These are phyloP conservation scores for Paedocypris micromegethes DNA, from an alignment of 2,797 vertebrate genomes.

Conservation along the genomic window DNA sequence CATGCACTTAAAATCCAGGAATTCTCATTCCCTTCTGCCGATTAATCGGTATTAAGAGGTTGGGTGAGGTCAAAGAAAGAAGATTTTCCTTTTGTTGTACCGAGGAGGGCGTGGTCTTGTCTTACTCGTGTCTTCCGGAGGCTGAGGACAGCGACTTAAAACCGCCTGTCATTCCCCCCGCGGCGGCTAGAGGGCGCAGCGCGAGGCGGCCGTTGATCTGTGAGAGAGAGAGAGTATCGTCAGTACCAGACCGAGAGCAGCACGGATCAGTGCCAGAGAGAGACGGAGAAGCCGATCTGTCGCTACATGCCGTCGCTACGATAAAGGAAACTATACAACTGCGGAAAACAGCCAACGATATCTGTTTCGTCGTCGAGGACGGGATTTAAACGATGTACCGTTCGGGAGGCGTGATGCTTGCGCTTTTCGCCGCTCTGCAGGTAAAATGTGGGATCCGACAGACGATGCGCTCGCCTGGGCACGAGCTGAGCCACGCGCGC, in stretches of 20 bases:
- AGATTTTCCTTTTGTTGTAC: conserved; percentile 49
- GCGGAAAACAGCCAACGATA: conserved; percentile 26
- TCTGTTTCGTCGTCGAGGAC: conserved; percentile 23
- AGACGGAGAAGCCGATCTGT: conserved; percentile 23
- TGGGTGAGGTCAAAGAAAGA: conserved; percentile 41
- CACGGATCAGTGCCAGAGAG: conserved; percentile 34
- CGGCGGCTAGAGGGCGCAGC: not conserved
- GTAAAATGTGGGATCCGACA: conserved; percentile 35
- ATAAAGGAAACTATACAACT: conserved; percentile 39
- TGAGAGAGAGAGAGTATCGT: conserved; percentile 37
- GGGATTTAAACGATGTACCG: conserved; percentile 50
- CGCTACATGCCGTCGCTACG: conserved; percentile 49
- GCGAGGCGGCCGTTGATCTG: conserved; percentile 42
- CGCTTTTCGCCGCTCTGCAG: conserved; percentile 53
- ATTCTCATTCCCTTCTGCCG: conserved; percentile 28
- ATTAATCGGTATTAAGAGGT: conserved; percentile 19
- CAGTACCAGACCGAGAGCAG: conserved; percentile 48
- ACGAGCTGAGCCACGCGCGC: not conserved
- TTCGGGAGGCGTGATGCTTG: conserved; percentile 46
- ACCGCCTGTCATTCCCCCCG: conserved; percentile 5
- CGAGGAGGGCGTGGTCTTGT: conserved; percentile 43
- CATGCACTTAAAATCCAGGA: conserved; percentile 11
- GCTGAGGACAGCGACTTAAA: conserved; percentile 22
- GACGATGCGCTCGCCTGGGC: conserved; percentile 2
- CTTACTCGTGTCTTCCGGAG: conserved; percentile 45